Conservation (phyloP, 1,140 invertebrate species). For the Teleopsis dalmanni region DNA sequence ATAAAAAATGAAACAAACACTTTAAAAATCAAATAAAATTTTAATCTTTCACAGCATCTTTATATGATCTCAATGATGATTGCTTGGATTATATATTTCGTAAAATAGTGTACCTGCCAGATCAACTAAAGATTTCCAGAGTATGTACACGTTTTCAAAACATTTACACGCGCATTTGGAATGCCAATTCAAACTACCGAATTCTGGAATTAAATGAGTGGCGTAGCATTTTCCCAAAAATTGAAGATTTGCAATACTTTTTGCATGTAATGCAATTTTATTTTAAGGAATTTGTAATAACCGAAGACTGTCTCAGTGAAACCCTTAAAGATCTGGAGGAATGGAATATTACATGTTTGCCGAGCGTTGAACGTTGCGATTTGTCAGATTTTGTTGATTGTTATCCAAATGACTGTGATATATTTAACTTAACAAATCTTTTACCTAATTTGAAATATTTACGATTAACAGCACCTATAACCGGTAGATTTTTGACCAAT, state of each 20-base stretch:
- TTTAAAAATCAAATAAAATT: too few species aligned
- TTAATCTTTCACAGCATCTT: too few species aligned
- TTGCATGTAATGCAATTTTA: slow-evolving; percentile 20
- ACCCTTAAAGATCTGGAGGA: slow-evolving; percentile 23
- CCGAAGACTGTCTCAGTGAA: slow-evolving; percentile 23
- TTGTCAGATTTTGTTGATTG: slow-evolving; percentile 4
- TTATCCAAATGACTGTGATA: slow-evolving; percentile 30
- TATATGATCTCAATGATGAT: slow-evolving; percentile 28
- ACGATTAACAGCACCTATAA: slow-evolving; percentile 30
- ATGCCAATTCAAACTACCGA: slow-evolving; percentile 22
- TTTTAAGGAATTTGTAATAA: slow-evolving; percentile 21
- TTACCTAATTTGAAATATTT: slow-evolving; percentile 24
- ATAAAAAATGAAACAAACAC: too few species aligned
- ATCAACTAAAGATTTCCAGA: slow-evolving; percentile 23
- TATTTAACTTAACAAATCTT: slow-evolving; percentile 22
- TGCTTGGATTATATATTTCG: slow-evolving; percentile 29
- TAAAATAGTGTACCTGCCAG: slow-evolving; percentile 21
- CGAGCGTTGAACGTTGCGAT: background rate
- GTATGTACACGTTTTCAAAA: slow-evolving; percentile 25
- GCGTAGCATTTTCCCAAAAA: slow-evolving; percentile 25
- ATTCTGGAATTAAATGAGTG: slow-evolving; percentile 28
- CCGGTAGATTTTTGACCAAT: slow-evolving; percentile 23
- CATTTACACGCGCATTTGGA: slow-evolving; percentile 24
- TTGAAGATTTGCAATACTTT: slow-evolving; percentile 31
- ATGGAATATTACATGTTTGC: background rate